A percentile compares a stretch with the other conserved stretches of the same genome.
Conservation (phyloP, 2,797 vertebrate genomes). For the Gadopsis marmoratus region DNA sequence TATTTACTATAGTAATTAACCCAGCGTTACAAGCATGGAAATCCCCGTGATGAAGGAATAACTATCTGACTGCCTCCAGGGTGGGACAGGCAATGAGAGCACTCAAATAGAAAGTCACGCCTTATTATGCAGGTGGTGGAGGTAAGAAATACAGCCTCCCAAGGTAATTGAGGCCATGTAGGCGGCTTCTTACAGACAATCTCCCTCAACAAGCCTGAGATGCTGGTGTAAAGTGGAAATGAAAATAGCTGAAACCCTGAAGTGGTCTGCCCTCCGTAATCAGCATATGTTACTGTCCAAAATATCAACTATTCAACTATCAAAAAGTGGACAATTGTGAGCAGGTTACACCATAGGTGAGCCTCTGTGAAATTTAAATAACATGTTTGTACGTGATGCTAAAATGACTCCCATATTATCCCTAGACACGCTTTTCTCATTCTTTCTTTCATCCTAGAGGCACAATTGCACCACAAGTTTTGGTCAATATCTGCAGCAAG, state of each 20-base stretch:
- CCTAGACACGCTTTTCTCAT: background rate
- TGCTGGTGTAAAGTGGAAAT: conserved; percentile 45
- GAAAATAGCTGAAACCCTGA: conserved; percentile 45
- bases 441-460: background rate
- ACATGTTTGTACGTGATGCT: background rate
- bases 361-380: conserved; percentile 27
- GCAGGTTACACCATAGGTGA: conserved; percentile 1
- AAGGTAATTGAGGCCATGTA: conserved; percentile 72
- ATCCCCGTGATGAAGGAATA: conserved; percentile 76
- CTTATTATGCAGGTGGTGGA: conserved; percentile 67
- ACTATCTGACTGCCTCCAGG: conserved; percentile 70
- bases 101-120: conserved; percentile 69
- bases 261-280: conserved; percentile 30
- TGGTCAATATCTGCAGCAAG: conserved; percentile 7
- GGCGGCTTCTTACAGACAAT: conserved; percentile 54
- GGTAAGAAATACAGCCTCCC: conserved; percentile 61
- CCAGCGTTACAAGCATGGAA: conserved; percentile 73
- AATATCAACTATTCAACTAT: conserved; percentile 34
- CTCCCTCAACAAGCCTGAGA: conserved; percentile 42
- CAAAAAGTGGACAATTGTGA: conserved; percentile 21
- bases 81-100: conserved; percentile 69
- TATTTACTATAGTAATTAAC: conserved; percentile 81
- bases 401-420: conserved; percentile 15
- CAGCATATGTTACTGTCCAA: conserved; percentile 32
- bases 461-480: background rate